phyloP scores from a whole-genome alignment of 2,113 vertebrate species.

The Petroica traversi region DNA sequence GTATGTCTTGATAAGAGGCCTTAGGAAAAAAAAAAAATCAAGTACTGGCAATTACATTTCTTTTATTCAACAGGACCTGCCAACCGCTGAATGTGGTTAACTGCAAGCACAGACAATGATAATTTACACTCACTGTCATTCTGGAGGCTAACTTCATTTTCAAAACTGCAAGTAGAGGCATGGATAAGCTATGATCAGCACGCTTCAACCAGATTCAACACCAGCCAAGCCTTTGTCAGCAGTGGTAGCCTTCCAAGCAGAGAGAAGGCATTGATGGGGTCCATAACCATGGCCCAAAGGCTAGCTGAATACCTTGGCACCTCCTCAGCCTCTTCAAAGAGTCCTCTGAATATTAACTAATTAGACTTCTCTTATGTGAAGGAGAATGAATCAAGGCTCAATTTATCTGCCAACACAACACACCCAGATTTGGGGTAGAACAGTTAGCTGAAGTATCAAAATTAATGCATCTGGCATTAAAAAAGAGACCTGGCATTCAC shows the following conservation, averaged over 20 bases:
- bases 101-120: slow-evolving; percentile 52
- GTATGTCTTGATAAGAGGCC: background rate
- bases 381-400: background rate
- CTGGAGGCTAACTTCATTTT: slow-evolving; percentile 45
- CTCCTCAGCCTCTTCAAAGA: background rate
- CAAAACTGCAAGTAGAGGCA: slow-evolving; percentile 50
- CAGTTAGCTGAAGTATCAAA: background rate
- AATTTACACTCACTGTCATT: slow-evolving; percentile 33
- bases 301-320: background rate
- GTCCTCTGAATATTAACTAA: background rate
- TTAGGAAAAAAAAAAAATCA: background rate
- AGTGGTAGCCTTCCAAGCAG: slow-evolving; percentile 9
- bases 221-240: slow-evolving; percentile 44
- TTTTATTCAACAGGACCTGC: slow-evolving; percentile 7
- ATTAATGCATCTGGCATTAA: background rate
- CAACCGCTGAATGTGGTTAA: background rate
- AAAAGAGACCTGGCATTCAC: background rate
- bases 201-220: background rate
- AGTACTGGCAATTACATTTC: background rate
- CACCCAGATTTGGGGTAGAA: background rate
- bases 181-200: slow-evolving; percentile 43
- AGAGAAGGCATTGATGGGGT: background rate
- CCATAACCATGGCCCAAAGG: background rate
- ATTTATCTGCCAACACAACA: background rate
- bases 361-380: background rate